These are phyloP conservation scores for Miniopterus natalensis DNA, from an alignment of 2,113 vertebrate species.

Conservation along the genomic window DNA sequence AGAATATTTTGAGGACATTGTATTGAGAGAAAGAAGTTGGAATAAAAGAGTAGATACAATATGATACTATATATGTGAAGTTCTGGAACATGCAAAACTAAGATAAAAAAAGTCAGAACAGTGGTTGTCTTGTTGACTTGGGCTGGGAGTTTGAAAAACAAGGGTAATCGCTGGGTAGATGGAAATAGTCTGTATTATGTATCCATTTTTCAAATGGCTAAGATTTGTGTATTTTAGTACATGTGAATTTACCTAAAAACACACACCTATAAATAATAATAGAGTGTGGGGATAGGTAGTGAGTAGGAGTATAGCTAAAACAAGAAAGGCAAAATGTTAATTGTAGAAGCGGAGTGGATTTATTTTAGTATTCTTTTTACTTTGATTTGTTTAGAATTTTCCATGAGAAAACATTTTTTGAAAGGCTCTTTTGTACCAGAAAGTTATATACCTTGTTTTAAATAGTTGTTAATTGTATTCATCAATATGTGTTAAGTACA, in stretches of 20 bases:
- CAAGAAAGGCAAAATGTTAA: not conserved
- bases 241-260: slow-evolving; percentile 27
- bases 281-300: not conserved
- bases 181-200: not conserved
- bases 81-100: slow-evolving; percentile 26
- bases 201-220: not conserved
- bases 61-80: slow-evolving; percentile 20
- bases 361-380: slow-evolving; percentile 35
- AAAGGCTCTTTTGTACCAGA: slow-evolving; percentile 29
- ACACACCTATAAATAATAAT: not conserved
- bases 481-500: slow-evolving; percentile 24
- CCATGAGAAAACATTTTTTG: not conserved
- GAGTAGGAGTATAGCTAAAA: not conserved
- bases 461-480: slow-evolving; percentile 57
- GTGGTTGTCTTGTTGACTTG: not conserved
- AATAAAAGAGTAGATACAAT: slow-evolving; percentile 15
- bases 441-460: slow-evolving; percentile 38
- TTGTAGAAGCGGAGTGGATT: not conserved
- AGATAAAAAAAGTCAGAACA: not conserved
- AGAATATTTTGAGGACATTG: slow-evolving; percentile 55
- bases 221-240: not conserved
- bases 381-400: slow-evolving; percentile 62
- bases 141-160: not conserved
- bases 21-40: slow-evolving; percentile 37
- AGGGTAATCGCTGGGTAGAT: not conserved